Evolutionary conservation across 2,797 vertebrate genomes (phyloP).

Genomic region (Enoplosus armatus): DNA sequence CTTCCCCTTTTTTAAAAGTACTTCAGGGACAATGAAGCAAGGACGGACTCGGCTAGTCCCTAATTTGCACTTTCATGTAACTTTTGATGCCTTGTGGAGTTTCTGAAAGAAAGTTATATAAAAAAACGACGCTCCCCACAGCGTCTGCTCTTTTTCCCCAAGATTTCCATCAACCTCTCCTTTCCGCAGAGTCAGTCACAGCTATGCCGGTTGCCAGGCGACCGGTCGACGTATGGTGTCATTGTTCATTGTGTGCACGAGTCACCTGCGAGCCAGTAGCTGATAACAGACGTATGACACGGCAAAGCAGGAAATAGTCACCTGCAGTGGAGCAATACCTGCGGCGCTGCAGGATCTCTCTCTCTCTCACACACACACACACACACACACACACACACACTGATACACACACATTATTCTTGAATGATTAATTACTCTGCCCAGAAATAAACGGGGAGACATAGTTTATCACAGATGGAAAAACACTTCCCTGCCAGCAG

Average conservation of each 20-base stretch:
- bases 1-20: not conserved
- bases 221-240: conserved; percentile 48
- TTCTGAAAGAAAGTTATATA: conserved; percentile 30
- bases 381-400: conserved; percentile 6
- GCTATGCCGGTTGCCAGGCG: conserved; percentile 41
- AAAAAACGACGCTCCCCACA: conserved; percentile 5
- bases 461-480: conserved; percentile 16
- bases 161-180: conserved; percentile 30
- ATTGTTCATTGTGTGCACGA: conserved; percentile 69
- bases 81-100: conserved; percentile 6
- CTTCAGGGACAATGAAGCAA: not conserved
- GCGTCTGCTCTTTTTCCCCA: conserved; percentile 14
- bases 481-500: conserved; percentile 10
- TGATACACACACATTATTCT: not conserved
- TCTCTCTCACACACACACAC: not conserved
- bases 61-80: not conserved
- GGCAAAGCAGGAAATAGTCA: conserved; percentile 54
- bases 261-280: conserved; percentile 62
- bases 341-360: not conserved
- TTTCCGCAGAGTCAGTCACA: conserved; percentile 27
- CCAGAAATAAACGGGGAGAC: conserved; percentile 13
- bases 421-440: conserved; percentile 20
- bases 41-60: not conserved
- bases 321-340: not conserved
- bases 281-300: conserved; percentile 59